phyloP scores from a whole-genome alignment of 2,888 invertebrate species.

The Rhorus exstirpatorius region DNA sequence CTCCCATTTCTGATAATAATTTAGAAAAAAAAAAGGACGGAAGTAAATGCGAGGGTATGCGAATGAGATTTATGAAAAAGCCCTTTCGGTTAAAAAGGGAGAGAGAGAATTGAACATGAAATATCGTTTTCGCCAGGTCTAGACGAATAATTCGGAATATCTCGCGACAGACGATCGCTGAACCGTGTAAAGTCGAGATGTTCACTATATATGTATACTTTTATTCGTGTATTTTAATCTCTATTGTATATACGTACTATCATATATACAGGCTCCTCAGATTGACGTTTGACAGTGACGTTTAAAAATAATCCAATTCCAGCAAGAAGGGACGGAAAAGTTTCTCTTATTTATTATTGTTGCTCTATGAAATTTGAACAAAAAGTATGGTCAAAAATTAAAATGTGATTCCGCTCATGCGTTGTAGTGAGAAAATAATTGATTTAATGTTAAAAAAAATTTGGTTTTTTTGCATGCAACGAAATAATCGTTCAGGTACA shows the following conservation, averaged over 20 bases:
- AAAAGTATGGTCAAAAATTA: too few species aligned
- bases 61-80: constrained; percentile 24
- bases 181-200: constrained; percentile 43
- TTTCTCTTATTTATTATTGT: too few species aligned
- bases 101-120: constrained; percentile 31
- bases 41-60: constrained; percentile 16
- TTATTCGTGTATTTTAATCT: constrained; percentile 43
- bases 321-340: too few species aligned
- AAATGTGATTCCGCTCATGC: too few species aligned
- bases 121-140: constrained; percentile 51
- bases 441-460: too few species aligned
- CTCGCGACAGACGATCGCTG: constrained; percentile 39
- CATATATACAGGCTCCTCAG: background rate
- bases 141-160: constrained; percentile 67
- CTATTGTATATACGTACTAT: background rate
- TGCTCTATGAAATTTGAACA: too few species aligned
- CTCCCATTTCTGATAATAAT: background rate
- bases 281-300: too few species aligned
- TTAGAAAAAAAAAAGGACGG: constrained; percentile 1
- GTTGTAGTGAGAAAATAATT: too few species aligned
- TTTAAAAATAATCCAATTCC: too few species aligned
- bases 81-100: constrained; percentile 3
- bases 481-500: too few species aligned
- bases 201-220: constrained; percentile 26
- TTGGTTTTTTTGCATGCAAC: too few species aligned